Percentiles rank a stretch among this genome's conserved stretches.
These are phyloP conservation scores for Phoenicopterus ruber DNA, from an alignment of 2,113 vertebrate genomes.

Conservation along the genomic window DNA sequence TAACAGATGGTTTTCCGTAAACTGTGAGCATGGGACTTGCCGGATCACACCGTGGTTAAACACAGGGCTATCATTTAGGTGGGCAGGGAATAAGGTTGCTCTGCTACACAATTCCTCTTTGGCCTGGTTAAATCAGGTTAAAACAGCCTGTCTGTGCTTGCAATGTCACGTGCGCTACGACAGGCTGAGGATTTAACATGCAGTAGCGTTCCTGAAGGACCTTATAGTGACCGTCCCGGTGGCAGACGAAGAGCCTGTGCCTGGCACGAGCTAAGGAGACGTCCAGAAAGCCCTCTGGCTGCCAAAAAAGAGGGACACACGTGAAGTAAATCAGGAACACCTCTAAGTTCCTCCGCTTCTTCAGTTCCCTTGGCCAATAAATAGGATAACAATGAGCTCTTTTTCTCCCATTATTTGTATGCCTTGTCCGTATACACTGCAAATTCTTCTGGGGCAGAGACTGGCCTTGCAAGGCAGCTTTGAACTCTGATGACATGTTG, in stretches of 20 bases:
- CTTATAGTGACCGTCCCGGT: background rate
- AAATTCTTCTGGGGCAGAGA: background rate
- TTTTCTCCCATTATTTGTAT: background rate
- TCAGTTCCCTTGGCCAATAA: background rate
- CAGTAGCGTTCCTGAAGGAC: background rate
- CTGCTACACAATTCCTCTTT: background rate
- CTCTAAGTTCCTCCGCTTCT: background rate
- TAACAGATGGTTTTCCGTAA: background rate
- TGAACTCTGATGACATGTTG: background rate
- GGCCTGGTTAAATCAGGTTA: background rate
- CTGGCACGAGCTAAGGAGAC: rapidly evolving
- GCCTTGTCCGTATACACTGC: background rate
- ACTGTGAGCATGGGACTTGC: background rate
- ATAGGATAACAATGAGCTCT: background rate
- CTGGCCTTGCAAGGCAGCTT: background rate
- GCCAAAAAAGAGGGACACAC: background rate
- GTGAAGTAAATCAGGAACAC: background rate
- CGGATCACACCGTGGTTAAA: background rate
- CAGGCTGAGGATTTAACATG: background rate
- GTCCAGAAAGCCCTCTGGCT: background rate
- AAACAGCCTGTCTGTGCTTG: background rate
- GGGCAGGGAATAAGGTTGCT: background rate
- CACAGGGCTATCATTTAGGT: background rate
- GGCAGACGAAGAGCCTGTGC: background rate
- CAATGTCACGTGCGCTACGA: background rate